Evolutionary conservation across 2,888 invertebrate genomes (phyloP), one percentile per base, ranked within the genome.

Genomic region (Willowsia nigromaculata): DNA sequence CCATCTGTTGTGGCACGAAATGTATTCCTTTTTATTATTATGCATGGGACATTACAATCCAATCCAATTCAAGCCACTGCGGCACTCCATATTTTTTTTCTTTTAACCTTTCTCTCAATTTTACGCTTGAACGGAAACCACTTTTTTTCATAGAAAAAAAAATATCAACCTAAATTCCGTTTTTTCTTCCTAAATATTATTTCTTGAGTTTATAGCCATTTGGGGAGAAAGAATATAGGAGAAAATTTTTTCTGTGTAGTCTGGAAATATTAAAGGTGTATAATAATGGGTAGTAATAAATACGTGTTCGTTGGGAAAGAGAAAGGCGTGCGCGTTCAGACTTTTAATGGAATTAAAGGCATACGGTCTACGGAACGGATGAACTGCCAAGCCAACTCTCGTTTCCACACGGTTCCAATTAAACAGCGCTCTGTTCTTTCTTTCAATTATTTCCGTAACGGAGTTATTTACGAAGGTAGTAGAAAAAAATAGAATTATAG

Each of bases 231-330:
- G 6, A 43, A 9, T 13, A 43, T n/a, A n/a, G n/a, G n/a, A 37
- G 37, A 6, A 37, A 4, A 56, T 25, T 56, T 6, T 25, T n/a
- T 1, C 15, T 65, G 33, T 33, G 25, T 37, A n/a, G 47, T n/a
- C 13, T 25, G 3, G 0, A 74, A 74, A 15, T 27, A 11, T 7
- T 5, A 71, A 43, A 27, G 25, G 22, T 22, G 2, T 11, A 11
- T n/a, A 56, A 27, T 3, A 80, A 56, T 80, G 80, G 80, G 22
- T 30, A 74, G 33, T 37, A 80, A 80, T 80, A 80, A 80, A 80
- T 56, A 80, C 37, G 53, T n/a, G 18, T 53, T 33, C 18, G 56
- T 15, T 22, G 53, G n/a, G n/a, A n/a, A n/a, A n/a, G n/a, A n/a
- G n/a, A n/a, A n/a, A 56, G 40, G 56, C 37, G 80, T 18, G 13